Evolutionary conservation across 2,797 vertebrate genomes (phyloP).

Genomic region (Poecilia picta): DNA sequence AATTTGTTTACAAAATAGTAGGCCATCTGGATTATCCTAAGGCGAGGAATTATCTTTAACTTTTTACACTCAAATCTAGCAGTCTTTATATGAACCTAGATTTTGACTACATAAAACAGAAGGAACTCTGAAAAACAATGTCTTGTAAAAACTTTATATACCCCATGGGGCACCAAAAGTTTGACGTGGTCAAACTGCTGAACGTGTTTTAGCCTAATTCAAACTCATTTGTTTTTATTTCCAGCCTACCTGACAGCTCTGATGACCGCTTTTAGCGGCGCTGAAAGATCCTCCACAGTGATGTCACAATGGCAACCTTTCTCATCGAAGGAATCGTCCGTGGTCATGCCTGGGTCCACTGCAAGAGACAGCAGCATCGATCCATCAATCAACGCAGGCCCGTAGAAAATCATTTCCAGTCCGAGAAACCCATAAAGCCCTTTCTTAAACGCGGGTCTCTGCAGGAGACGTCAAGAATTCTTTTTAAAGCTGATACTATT

Average conservation of each 20-base stretch:
- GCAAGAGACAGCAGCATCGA: constrained; percentile 51
- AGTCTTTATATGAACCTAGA: neutral
- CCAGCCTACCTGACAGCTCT: constrained; percentile 92
- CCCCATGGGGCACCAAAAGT: neutral
- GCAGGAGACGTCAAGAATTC: constrained; percentile 35
- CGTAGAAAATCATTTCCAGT: constrained; percentile 42
- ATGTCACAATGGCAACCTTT: constrained; percentile 96
- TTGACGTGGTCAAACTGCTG: neutral
- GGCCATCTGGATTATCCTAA: neutral
- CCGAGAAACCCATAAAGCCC: constrained; percentile 41
- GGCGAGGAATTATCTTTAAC: neutral
- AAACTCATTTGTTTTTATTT: neutral
- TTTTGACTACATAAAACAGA: neutral
- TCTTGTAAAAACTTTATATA: no score
- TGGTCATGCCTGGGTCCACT: constrained; percentile 89
- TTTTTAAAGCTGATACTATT: constrained; percentile 44
- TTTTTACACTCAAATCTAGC: neutral
- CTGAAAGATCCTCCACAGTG: constrained; percentile 93
- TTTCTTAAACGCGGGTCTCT: constrained; percentile 17
- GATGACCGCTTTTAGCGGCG: constrained; percentile 94
- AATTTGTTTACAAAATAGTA: neutral
- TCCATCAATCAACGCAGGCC: constrained; percentile 31
- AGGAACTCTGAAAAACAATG: neutral
- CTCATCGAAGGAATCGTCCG: constrained; percentile 92
- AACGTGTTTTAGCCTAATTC: neutral